Percentiles rank a stretch among this genome's conserved stretches.
Evolutionary conservation across 2,888 invertebrate species (phyloP).

Genomic region (Fragum fragum): DNA sequence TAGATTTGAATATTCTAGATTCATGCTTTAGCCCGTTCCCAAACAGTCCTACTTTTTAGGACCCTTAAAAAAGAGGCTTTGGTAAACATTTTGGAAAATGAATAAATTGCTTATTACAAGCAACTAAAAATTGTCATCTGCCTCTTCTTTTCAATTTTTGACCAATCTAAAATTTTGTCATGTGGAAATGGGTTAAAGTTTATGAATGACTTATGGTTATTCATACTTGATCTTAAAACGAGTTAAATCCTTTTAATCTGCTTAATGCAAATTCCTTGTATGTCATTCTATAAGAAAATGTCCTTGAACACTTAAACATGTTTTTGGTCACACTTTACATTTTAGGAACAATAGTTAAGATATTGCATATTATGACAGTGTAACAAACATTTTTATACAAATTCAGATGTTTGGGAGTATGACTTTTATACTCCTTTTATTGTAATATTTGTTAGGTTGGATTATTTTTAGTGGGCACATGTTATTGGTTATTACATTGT

Average conservation of each 20-base stretch:
- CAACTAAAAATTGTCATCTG: too few species aligned
- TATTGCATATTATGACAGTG: neutral
- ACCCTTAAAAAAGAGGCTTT: too few species aligned
- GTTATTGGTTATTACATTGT: neutral
- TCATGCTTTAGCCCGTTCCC: too few species aligned
- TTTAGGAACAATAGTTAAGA: neutral
- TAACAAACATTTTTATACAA: neutral
- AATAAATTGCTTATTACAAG: too few species aligned
- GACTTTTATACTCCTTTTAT: neutral
- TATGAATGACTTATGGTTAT: constrained; percentile 3
- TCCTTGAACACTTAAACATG: neutral
- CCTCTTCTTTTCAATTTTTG: too few species aligned
- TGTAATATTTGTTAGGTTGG: constrained; percentile 1
- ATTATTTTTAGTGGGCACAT: neutral
- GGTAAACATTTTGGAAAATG: too few species aligned
- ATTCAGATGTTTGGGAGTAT: neutral
- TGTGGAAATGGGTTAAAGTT: too few species aligned
- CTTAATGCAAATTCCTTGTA: neutral
- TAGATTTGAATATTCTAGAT: too few species aligned
- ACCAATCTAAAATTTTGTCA: too few species aligned
- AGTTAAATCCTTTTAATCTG: neutral
- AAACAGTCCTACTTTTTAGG: too few species aligned
- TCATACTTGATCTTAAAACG: neutral
- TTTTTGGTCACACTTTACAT: neutral
- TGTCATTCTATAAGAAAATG: neutral